phyloP scores from a whole-genome alignment of 2,888 invertebrate genomes.

The Xestia rhomboidea region DNA sequence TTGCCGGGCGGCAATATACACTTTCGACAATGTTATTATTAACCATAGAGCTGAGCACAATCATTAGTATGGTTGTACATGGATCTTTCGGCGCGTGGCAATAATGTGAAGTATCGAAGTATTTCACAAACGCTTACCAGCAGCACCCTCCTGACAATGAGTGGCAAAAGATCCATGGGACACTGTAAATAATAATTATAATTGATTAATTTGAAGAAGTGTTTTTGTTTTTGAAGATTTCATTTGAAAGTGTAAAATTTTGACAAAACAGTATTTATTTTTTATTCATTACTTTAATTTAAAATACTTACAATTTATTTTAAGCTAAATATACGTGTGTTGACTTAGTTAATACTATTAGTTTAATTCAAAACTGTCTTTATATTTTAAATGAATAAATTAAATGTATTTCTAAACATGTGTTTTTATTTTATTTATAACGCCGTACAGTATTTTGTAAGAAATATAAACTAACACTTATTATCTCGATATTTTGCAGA shows the following conservation, averaged over 20 bases:
- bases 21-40: slow-evolving; percentile 26
- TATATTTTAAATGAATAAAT: too few species aligned
- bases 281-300: background rate
- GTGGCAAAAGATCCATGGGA: too few species aligned
- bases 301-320: background rate
- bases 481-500: background rate
- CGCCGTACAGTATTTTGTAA: background rate
- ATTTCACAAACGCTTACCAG: background rate
- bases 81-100: background rate
- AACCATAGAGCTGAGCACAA: slow-evolving; percentile 30
- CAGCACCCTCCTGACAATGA: background rate
- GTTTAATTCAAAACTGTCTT: background rate
- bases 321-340: background rate
- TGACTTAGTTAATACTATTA: too few species aligned
- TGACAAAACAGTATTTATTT: background rate
- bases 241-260: background rate
- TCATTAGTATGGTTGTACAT: slow-evolving; percentile 14
- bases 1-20: slow-evolving; percentile 41
- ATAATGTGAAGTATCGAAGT: background rate
- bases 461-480: too few species aligned
- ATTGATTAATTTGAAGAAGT: background rate
- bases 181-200: too few species aligned
- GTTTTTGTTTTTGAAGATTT: background rate
- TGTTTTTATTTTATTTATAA: background rate
- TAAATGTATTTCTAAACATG: background rate